Evolutionary conservation across 1,140 invertebrate species (phyloP).

Genomic region (Brachionus plicatilis): DNA sequence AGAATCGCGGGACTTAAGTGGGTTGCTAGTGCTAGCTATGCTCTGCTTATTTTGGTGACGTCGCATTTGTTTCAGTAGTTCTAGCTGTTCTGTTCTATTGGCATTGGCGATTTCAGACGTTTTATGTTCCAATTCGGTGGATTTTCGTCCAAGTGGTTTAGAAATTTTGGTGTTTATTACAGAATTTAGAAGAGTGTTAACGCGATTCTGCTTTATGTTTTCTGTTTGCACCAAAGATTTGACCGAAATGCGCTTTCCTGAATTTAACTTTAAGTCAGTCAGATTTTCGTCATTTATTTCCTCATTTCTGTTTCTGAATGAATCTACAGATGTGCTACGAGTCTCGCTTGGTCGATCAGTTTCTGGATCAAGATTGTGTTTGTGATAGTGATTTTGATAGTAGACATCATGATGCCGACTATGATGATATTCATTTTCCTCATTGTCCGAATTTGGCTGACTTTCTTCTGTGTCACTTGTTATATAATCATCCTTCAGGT

Average conservation of each 20-base stretch:
- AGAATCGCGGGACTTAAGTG: not conserved
- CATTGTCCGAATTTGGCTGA: not conserved
- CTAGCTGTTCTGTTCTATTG: not conserved
- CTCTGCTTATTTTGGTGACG: not conserved
- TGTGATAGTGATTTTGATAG: not conserved
- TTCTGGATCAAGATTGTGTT: not conserved
- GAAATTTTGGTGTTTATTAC: not conserved
- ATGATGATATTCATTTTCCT: constrained; percentile 24
- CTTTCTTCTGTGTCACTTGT: constrained; percentile 13
- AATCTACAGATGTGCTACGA: not conserved
- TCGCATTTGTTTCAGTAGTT: constrained; percentile 11
- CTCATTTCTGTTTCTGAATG: not conserved
- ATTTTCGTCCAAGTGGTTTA: not conserved
- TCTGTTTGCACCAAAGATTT: not conserved
- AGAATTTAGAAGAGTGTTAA: constrained; percentile 13
- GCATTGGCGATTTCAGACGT: not conserved
- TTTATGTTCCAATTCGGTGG: not conserved
- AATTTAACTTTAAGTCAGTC: not conserved
- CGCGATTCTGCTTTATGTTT: constrained; percentile 23
- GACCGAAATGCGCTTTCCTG: not conserved
- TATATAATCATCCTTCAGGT: constrained; percentile 32
- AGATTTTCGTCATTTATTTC: not conserved
- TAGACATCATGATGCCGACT: not conserved
- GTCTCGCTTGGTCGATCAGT: not conserved
- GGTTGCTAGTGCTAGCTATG: not conserved